Conservation (phyloP, 2,797 vertebrate species). For the Micrastur ruficollis region DNA sequence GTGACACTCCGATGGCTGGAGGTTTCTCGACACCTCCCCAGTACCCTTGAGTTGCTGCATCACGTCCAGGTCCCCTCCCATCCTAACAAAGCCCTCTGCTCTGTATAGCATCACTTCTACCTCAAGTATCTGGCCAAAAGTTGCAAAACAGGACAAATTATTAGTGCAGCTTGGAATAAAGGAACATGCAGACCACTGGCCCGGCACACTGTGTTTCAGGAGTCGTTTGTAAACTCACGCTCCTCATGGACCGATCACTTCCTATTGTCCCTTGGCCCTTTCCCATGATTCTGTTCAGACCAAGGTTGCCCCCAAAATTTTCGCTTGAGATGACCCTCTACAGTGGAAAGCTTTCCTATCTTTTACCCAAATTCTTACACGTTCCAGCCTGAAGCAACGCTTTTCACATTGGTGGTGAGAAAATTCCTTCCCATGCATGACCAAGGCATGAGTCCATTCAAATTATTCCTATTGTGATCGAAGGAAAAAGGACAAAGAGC, state of each 20-base stretch:
- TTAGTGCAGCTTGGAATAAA: neutral
- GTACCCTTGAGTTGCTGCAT: neutral
- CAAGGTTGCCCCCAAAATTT: neutral
- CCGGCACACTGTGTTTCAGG: neutral
- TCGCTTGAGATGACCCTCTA: neutral
- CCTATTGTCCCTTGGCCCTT: neutral
- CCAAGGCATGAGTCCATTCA: neutral
- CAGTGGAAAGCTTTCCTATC: neutral
- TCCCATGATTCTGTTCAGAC: neutral
- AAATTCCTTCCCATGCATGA: neutral
- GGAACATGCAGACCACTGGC: neutral
- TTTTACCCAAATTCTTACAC: neutral
- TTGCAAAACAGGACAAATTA: neutral
- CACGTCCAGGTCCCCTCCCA: neutral
- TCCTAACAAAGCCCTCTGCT: neutral
- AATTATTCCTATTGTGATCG: neutral
- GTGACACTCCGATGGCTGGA: neutral
- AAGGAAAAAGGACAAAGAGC: neutral
- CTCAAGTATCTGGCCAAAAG: neutral
- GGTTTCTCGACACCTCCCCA: neutral
- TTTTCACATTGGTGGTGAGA: neutral
- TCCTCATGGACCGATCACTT: neutral
- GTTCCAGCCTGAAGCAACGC: neutral
- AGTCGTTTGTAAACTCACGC: rapidly evolving
- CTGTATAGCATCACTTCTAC: neutral